Evolutionary conservation across 2,113 vertebrate species (phyloP).

Genomic region (Uropsilus gracilis): DNA sequence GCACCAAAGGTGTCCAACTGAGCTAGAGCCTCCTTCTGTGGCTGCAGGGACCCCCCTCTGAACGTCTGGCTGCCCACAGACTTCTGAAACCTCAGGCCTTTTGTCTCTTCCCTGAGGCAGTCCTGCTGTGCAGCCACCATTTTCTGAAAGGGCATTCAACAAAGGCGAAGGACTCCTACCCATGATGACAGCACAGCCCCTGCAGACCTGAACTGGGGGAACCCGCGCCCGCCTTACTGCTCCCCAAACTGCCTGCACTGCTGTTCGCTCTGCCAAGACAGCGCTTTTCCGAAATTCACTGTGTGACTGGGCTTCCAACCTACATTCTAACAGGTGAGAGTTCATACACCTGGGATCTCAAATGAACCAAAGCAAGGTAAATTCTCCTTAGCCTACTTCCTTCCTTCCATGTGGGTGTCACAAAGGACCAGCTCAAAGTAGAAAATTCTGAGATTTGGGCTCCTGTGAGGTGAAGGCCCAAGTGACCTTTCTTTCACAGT

Average conservation of each 20-base stretch:
- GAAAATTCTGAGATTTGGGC: not conserved
- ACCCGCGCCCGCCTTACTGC: too few relatives aligned
- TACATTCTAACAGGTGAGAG: not conserved
- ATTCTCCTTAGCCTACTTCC: not conserved
- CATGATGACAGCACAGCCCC: not conserved
- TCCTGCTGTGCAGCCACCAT: not conserved
- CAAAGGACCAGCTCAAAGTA: not conserved
- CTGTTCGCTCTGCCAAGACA: not conserved
- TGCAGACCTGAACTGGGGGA: not conserved
- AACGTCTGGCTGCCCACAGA: not conserved
- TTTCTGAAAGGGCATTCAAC: slow-evolving; percentile 12
- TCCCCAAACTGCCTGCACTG: not conserved
- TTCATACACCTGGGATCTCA: not conserved
- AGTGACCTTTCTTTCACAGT: not conserved
- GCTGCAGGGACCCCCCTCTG: not conserved
- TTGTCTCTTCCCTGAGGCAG: not conserved
- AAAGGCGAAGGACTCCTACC: not conserved
- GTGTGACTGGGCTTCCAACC: not conserved
- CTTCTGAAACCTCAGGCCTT: not conserved
- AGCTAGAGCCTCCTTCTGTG: not conserved
- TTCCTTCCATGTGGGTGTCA: not conserved
- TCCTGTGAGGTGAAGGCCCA: not conserved
- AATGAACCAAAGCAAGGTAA: not conserved
- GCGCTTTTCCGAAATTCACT: not conserved
- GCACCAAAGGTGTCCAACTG: not conserved